Evolutionary conservation across 2,113 vertebrate genomes (phyloP).

Genomic region (Diadophis punctatus): DNA sequence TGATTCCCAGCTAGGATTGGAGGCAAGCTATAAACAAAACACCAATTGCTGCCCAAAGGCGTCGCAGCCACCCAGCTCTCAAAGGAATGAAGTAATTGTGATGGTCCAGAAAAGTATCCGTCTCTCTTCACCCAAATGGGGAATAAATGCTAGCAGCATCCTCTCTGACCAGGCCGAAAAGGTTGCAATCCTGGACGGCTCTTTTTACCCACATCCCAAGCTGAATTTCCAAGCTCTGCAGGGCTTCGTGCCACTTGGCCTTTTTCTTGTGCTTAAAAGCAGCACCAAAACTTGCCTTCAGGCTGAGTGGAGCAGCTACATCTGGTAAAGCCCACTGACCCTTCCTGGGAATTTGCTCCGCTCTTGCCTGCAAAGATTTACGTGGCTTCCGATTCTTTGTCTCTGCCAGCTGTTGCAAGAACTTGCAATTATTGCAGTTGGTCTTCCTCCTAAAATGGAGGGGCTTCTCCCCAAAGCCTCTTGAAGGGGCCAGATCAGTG

Average conservation of each 20-base stretch:
- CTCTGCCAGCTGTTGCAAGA: not conserved
- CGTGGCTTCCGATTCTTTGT: not conserved
- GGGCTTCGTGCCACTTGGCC: not conserved
- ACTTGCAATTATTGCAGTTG: not conserved
- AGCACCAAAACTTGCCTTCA: not conserved
- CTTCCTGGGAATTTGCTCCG: too few relatives aligned
- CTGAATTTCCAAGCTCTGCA: not conserved
- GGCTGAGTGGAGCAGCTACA: not conserved
- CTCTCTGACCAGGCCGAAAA: not conserved
- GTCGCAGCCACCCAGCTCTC: not conserved
- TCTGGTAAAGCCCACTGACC: not conserved
- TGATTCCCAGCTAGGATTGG: not conserved
- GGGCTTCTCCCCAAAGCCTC: not conserved
- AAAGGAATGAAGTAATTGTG: not conserved
- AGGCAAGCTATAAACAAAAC: not conserved
- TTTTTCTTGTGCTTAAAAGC: not conserved
- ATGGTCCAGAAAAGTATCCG: not conserved
- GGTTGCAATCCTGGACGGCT: not conserved
- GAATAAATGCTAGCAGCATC: not conserved
- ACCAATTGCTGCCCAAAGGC: not conserved
- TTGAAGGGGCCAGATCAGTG: not conserved
- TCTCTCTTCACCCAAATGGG: not conserved
- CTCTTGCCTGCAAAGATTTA: not conserved
- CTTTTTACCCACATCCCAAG: not conserved
- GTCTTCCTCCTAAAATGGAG: not conserved